Evolutionary conservation across 2,888 invertebrate species (phyloP).

Genomic region (Tenodera sinensis): DNA sequence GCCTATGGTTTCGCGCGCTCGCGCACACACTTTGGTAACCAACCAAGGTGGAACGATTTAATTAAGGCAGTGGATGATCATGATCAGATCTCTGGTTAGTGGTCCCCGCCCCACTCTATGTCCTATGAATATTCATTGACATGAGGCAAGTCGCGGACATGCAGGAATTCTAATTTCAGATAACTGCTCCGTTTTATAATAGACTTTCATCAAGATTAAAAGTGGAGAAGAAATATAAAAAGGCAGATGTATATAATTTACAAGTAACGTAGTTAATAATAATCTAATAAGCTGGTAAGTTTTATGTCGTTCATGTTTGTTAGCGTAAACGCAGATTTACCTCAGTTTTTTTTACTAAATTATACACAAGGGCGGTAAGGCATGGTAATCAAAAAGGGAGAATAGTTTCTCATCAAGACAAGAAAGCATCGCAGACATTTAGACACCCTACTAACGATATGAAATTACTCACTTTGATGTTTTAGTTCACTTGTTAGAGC

Average conservation of each 20-base stretch:
- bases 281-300: slow-evolving; percentile 28
- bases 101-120: slow-evolving; percentile 1
- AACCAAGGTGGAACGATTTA: slow-evolving; percentile 20
- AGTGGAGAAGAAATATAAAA: background rate
- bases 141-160: background rate
- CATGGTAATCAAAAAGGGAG: background rate
- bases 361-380: background rate
- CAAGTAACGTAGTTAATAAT: slow-evolving; percentile 29
- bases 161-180: slow-evolving; percentile 30
- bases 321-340: background rate
- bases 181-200: slow-evolving; percentile 30
- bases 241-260: slow-evolving; percentile 17
- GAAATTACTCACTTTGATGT: background rate
- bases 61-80: slow-evolving; percentile 6
- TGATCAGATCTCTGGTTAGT: slow-evolving; percentile 5
- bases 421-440: background rate
- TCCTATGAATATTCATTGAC: slow-evolving; percentile 27
- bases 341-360: background rate
- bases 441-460: background rate
- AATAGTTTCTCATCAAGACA: background rate
- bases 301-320: slow-evolving; percentile 1
- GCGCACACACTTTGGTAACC: background rate
- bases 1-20: background rate
- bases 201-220: slow-evolving; percentile 28
- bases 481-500: background rate